phyloP scores from a whole-genome alignment of 2,888 invertebrate species.

The Deilephila elpenor region DNA sequence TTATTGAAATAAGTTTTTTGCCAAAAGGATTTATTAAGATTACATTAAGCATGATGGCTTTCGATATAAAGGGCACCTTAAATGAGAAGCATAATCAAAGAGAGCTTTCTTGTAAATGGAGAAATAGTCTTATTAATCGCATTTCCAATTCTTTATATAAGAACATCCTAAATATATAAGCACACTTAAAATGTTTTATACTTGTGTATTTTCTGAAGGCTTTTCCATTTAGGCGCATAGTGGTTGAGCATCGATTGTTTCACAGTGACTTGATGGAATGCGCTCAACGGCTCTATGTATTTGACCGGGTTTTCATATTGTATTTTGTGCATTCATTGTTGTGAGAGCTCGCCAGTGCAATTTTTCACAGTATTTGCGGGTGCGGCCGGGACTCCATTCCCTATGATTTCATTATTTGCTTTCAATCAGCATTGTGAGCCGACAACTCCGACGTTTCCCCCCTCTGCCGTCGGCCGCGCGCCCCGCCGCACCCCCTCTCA shows the following conservation, averaged over 20 bases:
- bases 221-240: neutral
- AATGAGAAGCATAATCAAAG: too few species aligned
- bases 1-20: neutral
- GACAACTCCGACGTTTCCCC: conserved; percentile 46
- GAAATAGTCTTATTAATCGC: too few species aligned
- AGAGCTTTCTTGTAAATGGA: too few species aligned
- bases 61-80: too few species aligned
- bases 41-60: too few species aligned
- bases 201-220: neutral
- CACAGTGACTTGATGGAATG: conserved; percentile 31
- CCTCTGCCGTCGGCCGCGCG: conserved; percentile 35
- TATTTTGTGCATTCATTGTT: conserved; percentile 61
- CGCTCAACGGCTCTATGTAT: conserved; percentile 32
- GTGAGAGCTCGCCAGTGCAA: conserved; percentile 66
- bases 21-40: too few species aligned
- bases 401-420: conserved; percentile 84
- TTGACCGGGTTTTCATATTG: conserved; percentile 40
- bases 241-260: conserved; percentile 2
- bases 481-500: conserved; percentile 35
- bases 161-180: too few species aligned
- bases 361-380: conserved; percentile 79
- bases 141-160: too few species aligned
- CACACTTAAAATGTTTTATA: neutral
- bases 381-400: conserved; percentile 65
- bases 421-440: conserved; percentile 83